Percentiles rank a stretch among this genome's conserved stretches.
These are phyloP conservation scores for Polyodon spathula DNA, from an alignment of 2,113 vertebrate genomes.

Conservation along the genomic window DNA sequence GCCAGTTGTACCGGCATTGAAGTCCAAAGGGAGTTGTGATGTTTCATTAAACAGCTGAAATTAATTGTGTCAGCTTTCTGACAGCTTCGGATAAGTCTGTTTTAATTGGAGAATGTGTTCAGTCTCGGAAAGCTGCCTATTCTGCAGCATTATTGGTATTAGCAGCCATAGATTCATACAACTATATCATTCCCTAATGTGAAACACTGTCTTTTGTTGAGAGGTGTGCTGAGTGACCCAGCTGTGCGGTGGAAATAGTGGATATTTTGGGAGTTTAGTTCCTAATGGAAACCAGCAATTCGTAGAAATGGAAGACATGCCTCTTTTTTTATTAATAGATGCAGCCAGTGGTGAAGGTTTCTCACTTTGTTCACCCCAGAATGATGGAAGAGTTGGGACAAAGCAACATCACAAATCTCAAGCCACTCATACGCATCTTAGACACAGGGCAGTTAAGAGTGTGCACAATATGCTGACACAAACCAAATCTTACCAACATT, in stretches of 20 bases:
- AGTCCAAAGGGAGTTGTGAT: constrained; percentile 24
- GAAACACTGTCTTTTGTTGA: no score
- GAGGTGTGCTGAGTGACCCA: no score
- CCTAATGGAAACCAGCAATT: no score
- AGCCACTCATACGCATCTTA: no score
- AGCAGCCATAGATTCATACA: constrained; percentile 13
- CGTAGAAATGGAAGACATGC: no score
- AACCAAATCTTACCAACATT: background rate
- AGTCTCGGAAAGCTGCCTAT: background rate
- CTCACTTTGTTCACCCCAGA: no score
- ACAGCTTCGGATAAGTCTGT: constrained; percentile 16
- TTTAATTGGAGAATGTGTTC: constrained; percentile 23
- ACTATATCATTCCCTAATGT: constrained; percentile 13
- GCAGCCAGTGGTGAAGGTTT: no score
- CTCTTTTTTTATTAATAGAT: no score
- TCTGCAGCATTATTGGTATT: constrained; percentile 14
- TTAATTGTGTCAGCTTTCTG: constrained; percentile 31
- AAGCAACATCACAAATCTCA: no score
- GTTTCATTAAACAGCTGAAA: constrained; percentile 29
- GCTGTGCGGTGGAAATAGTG: no score
- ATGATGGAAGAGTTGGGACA: no score
- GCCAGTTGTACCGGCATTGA: constrained; percentile 21
- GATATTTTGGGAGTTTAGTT: no score
- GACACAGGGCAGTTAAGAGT: background rate
- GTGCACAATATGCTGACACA: background rate